Evolutionary conservation across 2,888 invertebrate species (phyloP).

Genomic region (Drosophila mimica): DNA sequence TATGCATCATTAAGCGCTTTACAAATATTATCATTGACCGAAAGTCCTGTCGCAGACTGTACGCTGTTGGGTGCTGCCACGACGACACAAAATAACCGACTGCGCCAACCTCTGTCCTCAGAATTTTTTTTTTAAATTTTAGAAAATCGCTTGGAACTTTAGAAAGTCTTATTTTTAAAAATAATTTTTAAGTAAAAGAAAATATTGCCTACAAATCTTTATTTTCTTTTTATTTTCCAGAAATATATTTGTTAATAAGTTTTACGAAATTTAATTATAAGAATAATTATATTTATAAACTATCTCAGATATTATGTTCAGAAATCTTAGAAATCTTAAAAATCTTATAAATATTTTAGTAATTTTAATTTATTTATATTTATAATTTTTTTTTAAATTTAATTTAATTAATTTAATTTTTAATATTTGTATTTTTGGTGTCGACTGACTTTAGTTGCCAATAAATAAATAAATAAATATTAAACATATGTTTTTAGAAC

Average conservation of each 20-base stretch:
- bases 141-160: neutral
- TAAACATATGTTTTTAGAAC: too few species aligned
- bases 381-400: too few species aligned
- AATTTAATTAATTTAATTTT: too few species aligned
- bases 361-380: too few species aligned
- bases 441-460: too few species aligned
- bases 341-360: too few species aligned
- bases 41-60: constrained; percentile 1
- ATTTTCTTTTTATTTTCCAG: neutral
- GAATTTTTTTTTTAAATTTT: neutral
- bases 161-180: neutral
- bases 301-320: rapidly evolving
- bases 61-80: neutral
- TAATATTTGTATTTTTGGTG: too few species aligned
- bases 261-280: neutral
- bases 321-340: too few species aligned
- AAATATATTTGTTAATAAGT: neutral
- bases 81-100: neutral
- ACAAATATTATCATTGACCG: constrained; percentile 57
- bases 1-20: constrained; percentile 72
- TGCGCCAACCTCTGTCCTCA: neutral
- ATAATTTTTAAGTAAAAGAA: neutral
- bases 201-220: neutral
- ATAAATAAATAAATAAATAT: too few species aligned
- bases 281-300: neutral